These are phyloP conservation scores for Halichondria panicea DNA, from an alignment of 37 sponge, comb jelly and placozoan species.

Conservation along the genomic window DNA sequence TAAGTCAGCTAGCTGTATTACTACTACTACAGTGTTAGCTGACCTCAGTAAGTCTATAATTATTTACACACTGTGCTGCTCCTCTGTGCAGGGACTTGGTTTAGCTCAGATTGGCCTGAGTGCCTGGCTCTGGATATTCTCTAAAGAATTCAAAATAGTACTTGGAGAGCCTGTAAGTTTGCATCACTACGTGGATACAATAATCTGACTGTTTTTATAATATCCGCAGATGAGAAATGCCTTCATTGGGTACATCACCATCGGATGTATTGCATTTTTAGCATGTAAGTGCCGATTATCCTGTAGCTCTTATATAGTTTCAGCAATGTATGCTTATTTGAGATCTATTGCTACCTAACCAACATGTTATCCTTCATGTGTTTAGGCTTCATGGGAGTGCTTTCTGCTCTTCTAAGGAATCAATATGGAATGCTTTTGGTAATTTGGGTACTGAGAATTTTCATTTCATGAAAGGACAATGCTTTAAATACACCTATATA, in stretches of 20 bases:
- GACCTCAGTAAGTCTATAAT: neutral
- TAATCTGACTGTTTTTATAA: no score
- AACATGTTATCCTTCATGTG: neutral
- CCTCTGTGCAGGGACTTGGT: neutral
- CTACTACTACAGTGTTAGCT: no score
- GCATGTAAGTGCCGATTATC: constrained; percentile 5
- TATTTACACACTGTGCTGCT: neutral
- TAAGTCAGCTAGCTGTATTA: no score
- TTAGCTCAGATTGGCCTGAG: constrained; percentile 9
- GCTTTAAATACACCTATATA: no score
- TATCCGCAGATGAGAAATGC: constrained; percentile 18
- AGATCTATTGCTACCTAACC: no score
- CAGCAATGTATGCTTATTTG: no score
- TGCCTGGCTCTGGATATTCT: constrained; percentile 9
- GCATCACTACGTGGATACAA: neutral
- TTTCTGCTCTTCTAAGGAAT: neutral
- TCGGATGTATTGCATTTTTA: constrained; percentile 2
- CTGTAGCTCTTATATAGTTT: neutral
- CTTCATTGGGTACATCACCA: constrained; percentile 8
- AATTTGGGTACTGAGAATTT: no score
- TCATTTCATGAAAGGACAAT: no score
- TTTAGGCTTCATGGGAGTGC: neutral
- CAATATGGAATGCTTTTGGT: neutral
- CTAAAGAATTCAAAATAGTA: neutral
- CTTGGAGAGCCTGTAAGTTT: constrained; percentile 16